Conservation (phyloP, 2,888 invertebrate genomes). For the Ethmia dodecea region DNA sequence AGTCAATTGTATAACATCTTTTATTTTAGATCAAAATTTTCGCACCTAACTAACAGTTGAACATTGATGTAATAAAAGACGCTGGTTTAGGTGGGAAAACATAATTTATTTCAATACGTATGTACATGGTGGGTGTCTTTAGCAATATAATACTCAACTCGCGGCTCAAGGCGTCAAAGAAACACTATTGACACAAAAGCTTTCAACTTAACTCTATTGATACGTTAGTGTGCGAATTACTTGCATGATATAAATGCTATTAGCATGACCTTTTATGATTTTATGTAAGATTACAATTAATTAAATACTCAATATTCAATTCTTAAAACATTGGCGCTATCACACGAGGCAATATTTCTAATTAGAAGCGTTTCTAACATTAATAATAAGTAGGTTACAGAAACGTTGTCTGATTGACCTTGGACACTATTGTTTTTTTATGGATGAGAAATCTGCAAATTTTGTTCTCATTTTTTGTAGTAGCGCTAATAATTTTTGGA, state of each 20-base stretch:
- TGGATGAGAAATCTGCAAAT: no score
- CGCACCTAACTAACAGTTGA: not conserved
- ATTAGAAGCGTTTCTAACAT: no score
- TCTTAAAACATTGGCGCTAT: slow-evolving; percentile 1
- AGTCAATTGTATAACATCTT: slow-evolving; percentile 2
- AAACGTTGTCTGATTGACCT: no score
- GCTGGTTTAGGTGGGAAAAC: slow-evolving; percentile 54
- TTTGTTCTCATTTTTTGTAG: no score
- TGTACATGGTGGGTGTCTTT: slow-evolving; percentile 58
- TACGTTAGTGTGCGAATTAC: slow-evolving; percentile 45
- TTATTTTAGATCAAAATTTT: not conserved
- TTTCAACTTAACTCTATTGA: slow-evolving; percentile 34
- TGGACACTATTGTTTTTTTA: no score
- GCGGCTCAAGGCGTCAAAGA: slow-evolving; percentile 41
- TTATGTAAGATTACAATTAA: slow-evolving; percentile 1
- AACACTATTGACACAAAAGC: slow-evolving; percentile 36
- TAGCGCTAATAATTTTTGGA: no score
- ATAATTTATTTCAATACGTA: slow-evolving; percentile 63
- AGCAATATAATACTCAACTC: slow-evolving; percentile 52
- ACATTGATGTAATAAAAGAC: slow-evolving; percentile 16
- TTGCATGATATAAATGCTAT: slow-evolving; percentile 44
- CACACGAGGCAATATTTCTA: slow-evolving; percentile 1
- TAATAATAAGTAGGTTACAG: no score
- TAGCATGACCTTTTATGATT: slow-evolving; percentile 31
- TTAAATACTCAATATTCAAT: not conserved